Conservation (phyloP, 2,797 vertebrate genomes). For the Silurus lanzhouensis region DNA sequence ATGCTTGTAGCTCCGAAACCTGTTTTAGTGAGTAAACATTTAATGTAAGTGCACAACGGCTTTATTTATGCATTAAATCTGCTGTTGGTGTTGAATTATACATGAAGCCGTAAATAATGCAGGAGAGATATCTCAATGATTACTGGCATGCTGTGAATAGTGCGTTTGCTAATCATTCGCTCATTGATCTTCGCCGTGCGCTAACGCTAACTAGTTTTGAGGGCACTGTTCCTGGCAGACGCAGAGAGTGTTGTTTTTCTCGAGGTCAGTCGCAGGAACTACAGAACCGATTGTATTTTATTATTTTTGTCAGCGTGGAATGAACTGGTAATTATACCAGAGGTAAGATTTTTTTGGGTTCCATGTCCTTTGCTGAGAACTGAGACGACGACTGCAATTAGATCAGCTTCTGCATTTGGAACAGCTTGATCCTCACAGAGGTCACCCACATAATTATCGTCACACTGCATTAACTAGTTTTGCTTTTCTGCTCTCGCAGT, state of each 20-base stretch:
- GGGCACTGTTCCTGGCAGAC: constrained; percentile 38
- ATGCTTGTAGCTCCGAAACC: constrained; percentile 64
- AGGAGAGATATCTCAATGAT: constrained; percentile 77
- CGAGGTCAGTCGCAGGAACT: background rate
- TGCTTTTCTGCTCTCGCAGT: constrained; percentile 40
- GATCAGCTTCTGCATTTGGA: constrained; percentile 41
- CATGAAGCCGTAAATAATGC: constrained; percentile 81
- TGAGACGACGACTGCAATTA: constrained; percentile 32
- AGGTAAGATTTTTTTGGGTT: constrained; percentile 4
- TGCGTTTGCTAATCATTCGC: constrained; percentile 80
- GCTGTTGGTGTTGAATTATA: constrained; percentile 83
- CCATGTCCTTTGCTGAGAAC: constrained; percentile 16
- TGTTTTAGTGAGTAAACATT: constrained; percentile 78
- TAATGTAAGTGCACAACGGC: constrained; percentile 77
- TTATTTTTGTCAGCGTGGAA: constrained; percentile 30
- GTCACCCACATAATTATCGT: constrained; percentile 45
- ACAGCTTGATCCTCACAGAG: constrained; percentile 41
- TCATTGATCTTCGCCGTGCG: constrained; percentile 74
- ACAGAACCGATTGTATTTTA: constrained; percentile 5
- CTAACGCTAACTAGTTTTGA: constrained; percentile 64
- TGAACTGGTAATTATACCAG: constrained; percentile 32
- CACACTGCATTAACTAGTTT: constrained; percentile 44
- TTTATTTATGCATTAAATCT: constrained; percentile 85
- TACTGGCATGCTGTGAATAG: constrained; percentile 74
- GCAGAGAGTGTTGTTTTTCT: constrained; percentile 29